phyloP scores from a whole-genome alignment of 1,140 invertebrate genomes.

The Neodiprion virginianus region DNA sequence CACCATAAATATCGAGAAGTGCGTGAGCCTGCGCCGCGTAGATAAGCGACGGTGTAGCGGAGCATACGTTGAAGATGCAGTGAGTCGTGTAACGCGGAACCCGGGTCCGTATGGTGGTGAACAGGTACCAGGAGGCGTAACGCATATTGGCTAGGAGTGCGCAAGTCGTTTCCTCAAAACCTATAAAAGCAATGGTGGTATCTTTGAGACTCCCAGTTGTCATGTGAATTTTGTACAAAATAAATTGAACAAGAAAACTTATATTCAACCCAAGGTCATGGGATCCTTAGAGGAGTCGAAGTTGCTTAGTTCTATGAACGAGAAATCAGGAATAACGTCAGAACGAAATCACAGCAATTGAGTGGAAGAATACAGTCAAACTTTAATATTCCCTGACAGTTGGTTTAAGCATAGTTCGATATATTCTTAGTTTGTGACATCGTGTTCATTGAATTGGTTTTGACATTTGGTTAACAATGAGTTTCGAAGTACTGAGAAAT shows the following conservation, averaged over 20 bases:
- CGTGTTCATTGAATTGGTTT: not conserved
- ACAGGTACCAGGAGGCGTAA: not conserved
- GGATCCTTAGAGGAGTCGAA: too few species aligned
- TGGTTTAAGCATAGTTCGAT: not conserved
- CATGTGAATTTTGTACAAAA: not conserved
- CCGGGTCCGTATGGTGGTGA: not conserved
- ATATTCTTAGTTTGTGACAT: not conserved
- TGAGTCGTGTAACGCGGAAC: slow-evolving; percentile 50
- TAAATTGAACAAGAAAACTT: too few species aligned
- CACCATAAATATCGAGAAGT: slow-evolving; percentile 25
- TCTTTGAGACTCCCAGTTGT: not conserved
- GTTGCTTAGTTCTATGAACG: too few species aligned
- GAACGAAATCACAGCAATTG: not conserved
- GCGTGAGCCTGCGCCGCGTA: slow-evolving; percentile 33
- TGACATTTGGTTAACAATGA: slow-evolving; percentile 20
- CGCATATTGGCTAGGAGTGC: slow-evolving; percentile 20
- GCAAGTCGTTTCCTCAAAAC: slow-evolving; percentile 36
- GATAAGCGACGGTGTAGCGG: slow-evolving; percentile 50
- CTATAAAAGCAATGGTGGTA: slow-evolving; percentile 45
- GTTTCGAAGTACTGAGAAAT: slow-evolving; percentile 32
- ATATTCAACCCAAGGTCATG: too few species aligned
- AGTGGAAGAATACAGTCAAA: not conserved
- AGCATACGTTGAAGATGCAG: slow-evolving; percentile 57
- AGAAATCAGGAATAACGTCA: too few species aligned
- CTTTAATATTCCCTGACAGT: not conserved